phyloP scores from a whole-genome alignment of 2,113 vertebrate species.

The cattle (Bos taurus) region DNA sequence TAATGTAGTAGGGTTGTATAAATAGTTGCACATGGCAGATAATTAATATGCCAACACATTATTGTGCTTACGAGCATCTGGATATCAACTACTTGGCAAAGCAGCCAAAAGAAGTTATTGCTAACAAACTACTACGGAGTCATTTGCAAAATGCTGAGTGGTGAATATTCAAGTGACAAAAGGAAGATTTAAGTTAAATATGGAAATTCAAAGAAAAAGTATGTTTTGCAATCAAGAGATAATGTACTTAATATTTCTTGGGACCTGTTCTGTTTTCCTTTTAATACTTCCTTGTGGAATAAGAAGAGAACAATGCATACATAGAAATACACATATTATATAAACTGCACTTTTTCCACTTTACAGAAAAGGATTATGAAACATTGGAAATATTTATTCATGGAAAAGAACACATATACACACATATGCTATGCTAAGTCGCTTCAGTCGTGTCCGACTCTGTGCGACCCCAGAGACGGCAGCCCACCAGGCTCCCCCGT shows the following conservation, averaged over 20 bases:
- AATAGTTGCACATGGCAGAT: slow-evolving; percentile 60
- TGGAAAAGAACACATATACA: neutral
- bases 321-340: neutral
- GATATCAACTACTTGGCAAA: slow-evolving; percentile 43
- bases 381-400: neutral
- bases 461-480: too few species aligned
- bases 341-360: neutral
- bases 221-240: neutral
- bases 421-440: neutral
- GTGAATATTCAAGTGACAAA: slow-evolving; percentile 12
- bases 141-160: slow-evolving; percentile 4
- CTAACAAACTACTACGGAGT: slow-evolving; percentile 41
- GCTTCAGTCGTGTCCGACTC: too few species aligned
- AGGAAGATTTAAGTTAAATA: neutral
- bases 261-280: neutral
- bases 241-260: neutral
- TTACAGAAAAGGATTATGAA: neutral
- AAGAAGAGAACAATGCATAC: neutral
- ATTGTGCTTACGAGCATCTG: slow-evolving; percentile 58
- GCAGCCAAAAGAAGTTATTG: slow-evolving; percentile 16
- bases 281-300: neutral
- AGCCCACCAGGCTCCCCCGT: too few species aligned
- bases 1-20: slow-evolving; percentile 37
- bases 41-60: slow-evolving; percentile 67
- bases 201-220: neutral